phyloP scores from a whole-genome alignment of 1,140 invertebrate species.

The Notospermus geniculatus region DNA sequence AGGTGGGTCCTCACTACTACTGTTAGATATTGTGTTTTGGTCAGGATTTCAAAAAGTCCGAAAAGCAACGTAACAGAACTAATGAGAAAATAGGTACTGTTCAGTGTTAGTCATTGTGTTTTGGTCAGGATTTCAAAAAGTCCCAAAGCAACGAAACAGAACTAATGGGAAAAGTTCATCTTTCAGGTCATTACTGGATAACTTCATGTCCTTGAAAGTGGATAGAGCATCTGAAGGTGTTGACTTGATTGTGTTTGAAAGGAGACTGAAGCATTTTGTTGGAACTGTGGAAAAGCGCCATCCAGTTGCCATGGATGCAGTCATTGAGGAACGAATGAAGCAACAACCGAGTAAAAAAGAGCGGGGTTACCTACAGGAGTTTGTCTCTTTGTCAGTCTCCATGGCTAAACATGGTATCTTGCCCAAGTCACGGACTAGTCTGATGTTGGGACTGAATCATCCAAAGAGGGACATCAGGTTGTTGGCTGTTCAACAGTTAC shows the following conservation, averaged over 20 bases:
- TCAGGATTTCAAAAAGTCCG: no score
- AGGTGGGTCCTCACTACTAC: no score
- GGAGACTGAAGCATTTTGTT: constrained; percentile 28
- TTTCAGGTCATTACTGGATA: constrained; percentile 28
- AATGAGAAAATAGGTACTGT: no score
- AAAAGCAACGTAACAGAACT: no score
- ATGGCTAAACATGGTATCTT: constrained; percentile 36
- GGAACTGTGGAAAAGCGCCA: constrained; percentile 34
- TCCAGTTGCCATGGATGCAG: constrained; percentile 29
- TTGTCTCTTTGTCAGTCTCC: constrained; percentile 31
- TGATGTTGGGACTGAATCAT: constrained; percentile 42
- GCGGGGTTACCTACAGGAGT: constrained; percentile 2
- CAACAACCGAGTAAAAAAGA: neutral
- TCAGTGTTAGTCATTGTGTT: no score
- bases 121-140: no score
- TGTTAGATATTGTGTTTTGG: no score
- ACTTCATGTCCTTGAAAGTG: constrained; percentile 24
- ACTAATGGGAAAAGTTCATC: neutral
- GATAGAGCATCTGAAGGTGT: constrained; percentile 19
- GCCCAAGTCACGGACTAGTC: constrained; percentile 29
- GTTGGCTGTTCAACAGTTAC: constrained; percentile 35
- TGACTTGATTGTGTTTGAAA: constrained; percentile 20
- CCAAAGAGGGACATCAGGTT: constrained; percentile 29
- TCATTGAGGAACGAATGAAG: constrained; percentile 25
- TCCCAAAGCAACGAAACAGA: no score